A percentile compares a stretch with the other conserved stretches of the same genome.
Evolutionary conservation across 2,113 vertebrate genomes (phyloP).

Genomic region (Emydocephalus ijimae): DNA sequence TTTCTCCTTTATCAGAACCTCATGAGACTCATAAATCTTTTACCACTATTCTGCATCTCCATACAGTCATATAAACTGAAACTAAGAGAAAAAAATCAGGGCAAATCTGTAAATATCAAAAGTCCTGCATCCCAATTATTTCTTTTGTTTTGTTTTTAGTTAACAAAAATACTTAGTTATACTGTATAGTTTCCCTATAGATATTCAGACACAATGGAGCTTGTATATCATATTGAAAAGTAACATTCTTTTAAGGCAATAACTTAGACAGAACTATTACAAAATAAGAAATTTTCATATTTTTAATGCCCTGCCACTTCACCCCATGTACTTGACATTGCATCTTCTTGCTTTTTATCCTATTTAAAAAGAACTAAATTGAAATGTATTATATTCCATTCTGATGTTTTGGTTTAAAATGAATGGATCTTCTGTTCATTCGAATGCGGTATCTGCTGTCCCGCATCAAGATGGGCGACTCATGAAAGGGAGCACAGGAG

Average conservation of each 20-base stretch:
- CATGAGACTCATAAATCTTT: constrained; percentile 11
- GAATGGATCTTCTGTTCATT: neutral
- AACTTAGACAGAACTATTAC: neutral
- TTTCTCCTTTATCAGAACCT: constrained; percentile 3
- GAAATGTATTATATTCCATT: neutral
- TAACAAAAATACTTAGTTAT: neutral
- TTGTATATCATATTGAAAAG: neutral
- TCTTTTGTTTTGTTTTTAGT: neutral
- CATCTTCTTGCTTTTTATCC: neutral
- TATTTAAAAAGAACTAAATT: neutral
- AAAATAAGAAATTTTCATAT: neutral
- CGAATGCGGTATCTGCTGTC: too few relatives aligned
- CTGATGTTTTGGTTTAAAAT: neutral
- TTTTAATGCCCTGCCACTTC: neutral
- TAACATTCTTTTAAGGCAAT: neutral
- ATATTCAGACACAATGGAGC: neutral
- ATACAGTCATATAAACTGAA: neutral
- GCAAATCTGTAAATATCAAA: neutral
- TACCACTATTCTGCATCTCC: constrained; percentile 1
- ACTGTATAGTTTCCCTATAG: neutral
- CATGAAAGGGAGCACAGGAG: too few relatives aligned
- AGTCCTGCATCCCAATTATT: constrained; percentile 3
- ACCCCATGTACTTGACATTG: neutral
- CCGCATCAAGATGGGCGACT: too few relatives aligned
- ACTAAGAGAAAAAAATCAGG: neutral